Evolutionary conservation across 2,797 vertebrate species (phyloP), one percentile per base, ranked within the genome.

Genomic region (Tarsius wallacei): DNA sequence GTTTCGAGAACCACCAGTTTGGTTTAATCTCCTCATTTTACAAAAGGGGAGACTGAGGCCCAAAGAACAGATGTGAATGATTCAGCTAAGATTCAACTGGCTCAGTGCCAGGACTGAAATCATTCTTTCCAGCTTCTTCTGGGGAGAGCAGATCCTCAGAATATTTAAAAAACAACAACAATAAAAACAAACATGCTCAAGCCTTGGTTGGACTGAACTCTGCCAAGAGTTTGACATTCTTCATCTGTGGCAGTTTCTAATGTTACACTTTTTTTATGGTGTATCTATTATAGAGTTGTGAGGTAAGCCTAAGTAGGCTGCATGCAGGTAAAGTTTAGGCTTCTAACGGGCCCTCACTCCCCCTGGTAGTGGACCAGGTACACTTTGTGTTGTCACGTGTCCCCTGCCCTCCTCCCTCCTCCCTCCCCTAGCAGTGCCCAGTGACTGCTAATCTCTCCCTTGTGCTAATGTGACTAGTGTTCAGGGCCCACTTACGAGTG

Each of bases 1-100:
- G 73, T 70, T 93, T 68, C 74, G n/a, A 87, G 81, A 96, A 77
- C 63, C 55, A 83, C 33, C 55, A 9, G 55, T 81, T 90, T 74
- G 47, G 12, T 76, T 90, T 87, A 73, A 89, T 77, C 28, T n/a
- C 26, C 49, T 93, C 74, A 68, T 70, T 73, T 82, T 53, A 59
- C 77, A 49, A 83, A 78, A 93, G 76, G 42, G 55, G 47, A 91
- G 63, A 84, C 55, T 55, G n/a, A 90, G 64, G n/a, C 47, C 63
- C 64, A 74, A 51, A 71, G 26, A 53, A 77, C n/a, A 63, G 24
- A 86, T 26, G 11, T 24, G 70, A 87, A 47, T 78, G 70, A 36
- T 24, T 97, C 53, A 19, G 21, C 33, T 53, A 77, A 80, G 17
- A 63, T 3, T 53, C 64, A 70, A 7, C 42, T 31, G 0, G 73